These are phyloP conservation scores for Tenrec ecaudatus DNA, from an alignment of 2,113 vertebrate species.

Conservation along the genomic window DNA sequence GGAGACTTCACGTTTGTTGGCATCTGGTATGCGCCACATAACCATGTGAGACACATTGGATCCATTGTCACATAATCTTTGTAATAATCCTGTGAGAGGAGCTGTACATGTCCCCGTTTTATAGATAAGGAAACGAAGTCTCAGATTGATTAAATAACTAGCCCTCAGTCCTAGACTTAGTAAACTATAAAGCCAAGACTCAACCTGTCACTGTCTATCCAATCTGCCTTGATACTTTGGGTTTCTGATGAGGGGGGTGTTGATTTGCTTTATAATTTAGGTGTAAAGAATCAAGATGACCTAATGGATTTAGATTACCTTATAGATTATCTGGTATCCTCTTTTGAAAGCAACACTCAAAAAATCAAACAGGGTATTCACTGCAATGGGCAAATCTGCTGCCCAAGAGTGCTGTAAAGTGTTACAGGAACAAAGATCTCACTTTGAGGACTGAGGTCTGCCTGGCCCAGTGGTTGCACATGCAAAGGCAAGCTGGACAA, in stretches of 20 bases:
- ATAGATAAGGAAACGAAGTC: neutral
- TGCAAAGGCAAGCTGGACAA: no score
- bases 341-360: neutral
- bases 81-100: neutral
- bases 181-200: neutral
- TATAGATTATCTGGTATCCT: neutral
- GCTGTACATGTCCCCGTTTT: neutral
- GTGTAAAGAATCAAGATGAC: slow-evolving; percentile 7
- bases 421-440: no score
- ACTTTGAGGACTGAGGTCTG: no score
- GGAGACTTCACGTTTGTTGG: neutral
- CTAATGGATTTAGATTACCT: neutral
- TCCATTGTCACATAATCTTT: neutral
- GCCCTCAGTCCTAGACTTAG: neutral
- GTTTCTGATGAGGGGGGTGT: no score
- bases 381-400: no score
- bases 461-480: no score
- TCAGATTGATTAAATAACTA: neutral
- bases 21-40: neutral
- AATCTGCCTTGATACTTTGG: neutral
- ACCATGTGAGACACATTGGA: neutral
- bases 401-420: no score
- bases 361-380: no score
- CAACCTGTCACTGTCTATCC: neutral
- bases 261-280: neutral